Evolutionary conservation across 1,140 invertebrate species (phyloP), one percentile per base, ranked within the genome.

Genomic region (Mylabris phalerata): DNA sequence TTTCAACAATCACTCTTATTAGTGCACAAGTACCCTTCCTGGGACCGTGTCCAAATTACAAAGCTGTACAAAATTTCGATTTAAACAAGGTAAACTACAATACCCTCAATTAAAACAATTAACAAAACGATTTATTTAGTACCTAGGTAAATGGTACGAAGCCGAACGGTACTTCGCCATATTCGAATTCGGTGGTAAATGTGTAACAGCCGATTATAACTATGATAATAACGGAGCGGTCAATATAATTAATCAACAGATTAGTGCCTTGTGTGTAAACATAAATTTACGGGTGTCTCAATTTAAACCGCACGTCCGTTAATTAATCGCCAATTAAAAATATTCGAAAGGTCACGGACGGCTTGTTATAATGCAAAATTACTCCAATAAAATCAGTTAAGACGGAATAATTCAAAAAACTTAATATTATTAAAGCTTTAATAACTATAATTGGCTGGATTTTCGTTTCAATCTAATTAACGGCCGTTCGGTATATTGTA

Each of bases 81-180:
- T 63, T 79, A 1, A 60, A 73, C 3, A 77, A 69, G 70, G 84
- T 86, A 72, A 77, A 72, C 10, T 11, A 32, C 3, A 13, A 32
- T 3, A 52, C 0, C 4, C 7, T 32, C 4, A 11, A 9, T 10
- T 9, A 11, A 24, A 13, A 9, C 24, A 2, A 43, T 56, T n/a
- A 27, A 32, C 19, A 52, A 54, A 42, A 42, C 7, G 39, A 9
- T 25, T 67, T 71, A 74, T 63, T 54, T 75, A 89, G 86, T 92
- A 89, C 68, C 66, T 85, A 63, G 89, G 88, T 3, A 81, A 81
- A 64, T 92, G 88, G 89, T 90, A 86, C 66, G 88, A 91, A 75
- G 79, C 81, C 9, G 83, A 88, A 66, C 84, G 84, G 61, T 91
- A 90, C 70, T 89, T 88, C 63, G 82, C 85, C 3, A 66, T 84